Conservation (phyloP, 92 coral and sea anemone genomes). For the Plumapathes pennacea region DNA sequence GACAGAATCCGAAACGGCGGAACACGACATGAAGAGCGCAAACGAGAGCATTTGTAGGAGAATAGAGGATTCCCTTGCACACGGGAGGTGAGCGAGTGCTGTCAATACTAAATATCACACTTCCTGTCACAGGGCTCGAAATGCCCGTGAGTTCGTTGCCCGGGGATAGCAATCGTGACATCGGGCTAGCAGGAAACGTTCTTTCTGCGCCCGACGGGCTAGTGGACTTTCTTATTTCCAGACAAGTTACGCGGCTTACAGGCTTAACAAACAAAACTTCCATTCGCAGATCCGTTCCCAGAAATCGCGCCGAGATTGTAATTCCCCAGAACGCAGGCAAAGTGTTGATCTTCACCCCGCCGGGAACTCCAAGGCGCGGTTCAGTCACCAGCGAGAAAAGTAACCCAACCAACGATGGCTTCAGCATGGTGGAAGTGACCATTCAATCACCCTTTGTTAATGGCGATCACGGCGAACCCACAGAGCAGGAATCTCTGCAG, state of each 20-base stretch:
- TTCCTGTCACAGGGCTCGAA: no score
- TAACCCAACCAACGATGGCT: constrained; percentile 43
- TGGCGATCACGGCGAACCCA: constrained; percentile 37
- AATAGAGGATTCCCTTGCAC: constrained; percentile 80
- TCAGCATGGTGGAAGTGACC: constrained; percentile 71
- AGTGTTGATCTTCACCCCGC: constrained; percentile 79
- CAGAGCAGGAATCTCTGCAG: constrained; percentile 33
- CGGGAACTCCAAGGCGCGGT: constrained; percentile 63
- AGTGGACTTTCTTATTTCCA: no score
- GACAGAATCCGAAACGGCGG: constrained; percentile 45
- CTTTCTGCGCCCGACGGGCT: no score
- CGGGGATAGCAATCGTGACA: no score
- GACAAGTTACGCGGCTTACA: no score
- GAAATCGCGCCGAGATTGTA: constrained; percentile 54
- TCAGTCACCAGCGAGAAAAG: constrained; percentile 44
- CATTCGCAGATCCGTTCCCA: constrained; percentile 2
- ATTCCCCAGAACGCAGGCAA: constrained; percentile 88
- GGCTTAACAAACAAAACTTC: no score
- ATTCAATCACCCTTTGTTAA: constrained; percentile 72
- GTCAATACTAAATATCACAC: no score
- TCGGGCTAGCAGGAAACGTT: no score
- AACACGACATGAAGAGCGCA: constrained; percentile 78
- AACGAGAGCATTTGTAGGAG: constrained; percentile 83
- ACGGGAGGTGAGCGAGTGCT: no score
- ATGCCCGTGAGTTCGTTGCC: no score